These are phyloP conservation scores for Ptychobarbus kaznakovi DNA, from an alignment of 2,797 vertebrate genomes.

Conservation along the genomic window DNA sequence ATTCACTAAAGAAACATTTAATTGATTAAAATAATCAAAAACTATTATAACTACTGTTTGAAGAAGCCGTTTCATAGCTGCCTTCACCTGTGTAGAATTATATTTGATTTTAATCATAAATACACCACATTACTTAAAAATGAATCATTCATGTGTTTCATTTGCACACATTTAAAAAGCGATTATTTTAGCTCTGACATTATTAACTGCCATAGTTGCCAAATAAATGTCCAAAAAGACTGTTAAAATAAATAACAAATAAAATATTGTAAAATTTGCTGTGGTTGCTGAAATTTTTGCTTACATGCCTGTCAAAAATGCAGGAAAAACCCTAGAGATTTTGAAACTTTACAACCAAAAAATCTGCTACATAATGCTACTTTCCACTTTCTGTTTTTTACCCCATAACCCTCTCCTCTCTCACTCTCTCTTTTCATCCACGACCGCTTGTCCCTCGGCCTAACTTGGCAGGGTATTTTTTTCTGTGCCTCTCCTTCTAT, in stretches of 20 bases:
- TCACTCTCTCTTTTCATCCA: slow-evolving; percentile 31
- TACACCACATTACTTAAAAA: background rate
- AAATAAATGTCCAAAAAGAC: background rate
- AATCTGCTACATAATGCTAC: background rate
- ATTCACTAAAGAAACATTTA: background rate
- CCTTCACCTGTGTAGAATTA: background rate
- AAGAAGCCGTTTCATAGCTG: background rate
- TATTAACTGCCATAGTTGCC: background rate
- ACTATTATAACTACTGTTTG: background rate
- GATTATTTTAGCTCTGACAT: background rate
- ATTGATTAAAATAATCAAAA: background rate
- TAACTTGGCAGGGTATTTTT: slow-evolving; percentile 54
- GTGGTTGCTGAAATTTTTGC: background rate
- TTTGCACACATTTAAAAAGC: too few relatives aligned
- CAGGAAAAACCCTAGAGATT: background rate
- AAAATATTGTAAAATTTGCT: background rate
- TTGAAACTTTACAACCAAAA: background rate
- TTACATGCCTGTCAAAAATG: background rate
- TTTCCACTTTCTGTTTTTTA: too few relatives aligned
- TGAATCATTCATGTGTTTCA: background rate
- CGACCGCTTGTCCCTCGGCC: slow-evolving; percentile 30
- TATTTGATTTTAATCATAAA: background rate
- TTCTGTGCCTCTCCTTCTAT: slow-evolving; percentile 54
- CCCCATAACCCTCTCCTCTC: background rate
- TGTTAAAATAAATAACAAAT: background rate